A percentile compares a stretch with the other conserved stretches of the same genome.
These are phyloP conservation scores for Mustela nigripes DNA, from an alignment of 2,113 vertebrate genomes.

Conservation along the genomic window DNA sequence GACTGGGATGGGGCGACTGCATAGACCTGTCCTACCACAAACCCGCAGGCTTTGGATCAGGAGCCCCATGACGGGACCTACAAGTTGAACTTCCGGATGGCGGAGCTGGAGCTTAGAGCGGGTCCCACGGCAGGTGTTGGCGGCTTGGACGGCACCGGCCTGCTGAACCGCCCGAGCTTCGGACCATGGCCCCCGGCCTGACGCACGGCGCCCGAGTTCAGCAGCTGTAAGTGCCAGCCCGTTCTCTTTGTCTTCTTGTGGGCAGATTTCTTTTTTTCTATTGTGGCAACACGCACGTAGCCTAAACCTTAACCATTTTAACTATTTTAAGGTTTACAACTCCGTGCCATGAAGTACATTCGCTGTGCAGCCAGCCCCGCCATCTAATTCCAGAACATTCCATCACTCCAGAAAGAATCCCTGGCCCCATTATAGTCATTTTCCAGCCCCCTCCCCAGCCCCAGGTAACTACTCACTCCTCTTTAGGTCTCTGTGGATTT, in stretches of 20 bases:
- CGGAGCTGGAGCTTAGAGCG: neutral
- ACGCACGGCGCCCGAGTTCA: neutral
- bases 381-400: neutral
- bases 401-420: neutral
- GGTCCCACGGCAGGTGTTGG: neutral
- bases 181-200: neutral
- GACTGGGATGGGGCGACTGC: conserved; percentile 96
- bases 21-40: conserved; percentile 97
- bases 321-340: neutral
- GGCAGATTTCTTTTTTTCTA: neutral
- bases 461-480: neutral
- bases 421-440: neutral
- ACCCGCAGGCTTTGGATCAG: neutral
- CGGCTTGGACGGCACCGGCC: neutral
- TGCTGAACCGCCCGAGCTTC: neutral
- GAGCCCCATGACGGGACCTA: neutral
- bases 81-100: neutral
- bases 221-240: neutral
- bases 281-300: neutral
- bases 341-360: neutral
- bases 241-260: neutral
- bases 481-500: neutral
- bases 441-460: neutral
- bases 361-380: neutral
- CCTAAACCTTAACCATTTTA: neutral